Percentiles rank a stretch among this genome's conserved stretches.
phyloP scores from a whole-genome alignment of 2,113 vertebrate genomes.

The Malaclemys terrapin region DNA sequence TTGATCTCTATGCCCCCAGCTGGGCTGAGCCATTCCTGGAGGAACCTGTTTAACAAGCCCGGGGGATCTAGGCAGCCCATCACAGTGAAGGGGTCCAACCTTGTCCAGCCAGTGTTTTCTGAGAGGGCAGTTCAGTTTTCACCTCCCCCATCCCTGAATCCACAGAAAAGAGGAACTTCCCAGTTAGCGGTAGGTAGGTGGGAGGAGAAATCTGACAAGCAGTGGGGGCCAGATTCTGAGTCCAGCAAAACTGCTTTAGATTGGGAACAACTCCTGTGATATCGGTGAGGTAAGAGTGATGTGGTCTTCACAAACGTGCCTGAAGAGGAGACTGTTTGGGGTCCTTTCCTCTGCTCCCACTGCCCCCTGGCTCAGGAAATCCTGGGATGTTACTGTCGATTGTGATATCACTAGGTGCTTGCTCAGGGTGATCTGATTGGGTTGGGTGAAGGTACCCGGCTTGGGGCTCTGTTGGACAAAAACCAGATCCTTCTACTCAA shows the following conservation, averaged over 20 bases:
- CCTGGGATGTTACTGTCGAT: background rate
- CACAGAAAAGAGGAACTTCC: background rate
- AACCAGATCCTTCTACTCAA: background rate
- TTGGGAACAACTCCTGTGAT: background rate
- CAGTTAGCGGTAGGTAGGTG: background rate
- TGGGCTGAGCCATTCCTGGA: background rate
- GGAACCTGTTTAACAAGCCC: background rate
- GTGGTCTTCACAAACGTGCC: too few species aligned
- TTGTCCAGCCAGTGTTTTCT: background rate
- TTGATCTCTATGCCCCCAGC: background rate
- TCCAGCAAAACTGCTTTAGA: background rate
- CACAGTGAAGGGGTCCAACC: background rate
- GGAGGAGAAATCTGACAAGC: background rate
- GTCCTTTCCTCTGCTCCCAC: too few species aligned
- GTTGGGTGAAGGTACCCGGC: too few species aligned
- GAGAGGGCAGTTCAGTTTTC: background rate
- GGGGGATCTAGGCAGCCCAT: background rate
- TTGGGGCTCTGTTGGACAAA: too few species aligned
- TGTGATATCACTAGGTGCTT: background rate
- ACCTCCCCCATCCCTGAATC: too few species aligned
- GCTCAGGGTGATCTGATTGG: background rate
- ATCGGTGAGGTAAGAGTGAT: rapidly evolving
- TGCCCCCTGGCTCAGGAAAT: background rate
- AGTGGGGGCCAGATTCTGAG: background rate
- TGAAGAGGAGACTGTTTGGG: too few species aligned